These are phyloP conservation scores for Cosmia pyralina DNA, from an alignment of 2,888 invertebrate species.

Conservation along the genomic window DNA sequence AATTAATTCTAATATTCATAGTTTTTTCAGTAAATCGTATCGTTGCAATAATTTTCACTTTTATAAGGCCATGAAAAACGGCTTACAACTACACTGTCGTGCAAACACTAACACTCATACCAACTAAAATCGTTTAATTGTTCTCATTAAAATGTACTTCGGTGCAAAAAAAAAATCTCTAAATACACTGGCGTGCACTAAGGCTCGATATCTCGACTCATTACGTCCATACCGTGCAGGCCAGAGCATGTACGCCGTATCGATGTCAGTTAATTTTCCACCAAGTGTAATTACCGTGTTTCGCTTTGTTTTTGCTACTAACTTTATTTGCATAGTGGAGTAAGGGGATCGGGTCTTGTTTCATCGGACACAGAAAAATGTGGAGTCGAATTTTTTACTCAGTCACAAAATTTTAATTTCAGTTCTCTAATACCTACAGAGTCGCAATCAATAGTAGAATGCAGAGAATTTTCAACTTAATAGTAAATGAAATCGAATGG, in stretches of 20 bases:
- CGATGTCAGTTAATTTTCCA: conserved; percentile 89
- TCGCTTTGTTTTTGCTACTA: conserved; percentile 89
- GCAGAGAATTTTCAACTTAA: not conserved
- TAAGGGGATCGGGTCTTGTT: conserved; percentile 78
- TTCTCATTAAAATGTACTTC: conserved; percentile 59
- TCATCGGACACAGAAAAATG: conserved; percentile 63
- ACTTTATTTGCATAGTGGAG: conserved; percentile 89
- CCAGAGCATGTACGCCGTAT: conserved; percentile 83
- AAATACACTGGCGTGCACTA: conserved; percentile 80
- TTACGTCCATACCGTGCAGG: conserved; percentile 80
- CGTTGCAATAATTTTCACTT: not conserved
- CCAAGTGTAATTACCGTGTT: conserved; percentile 89
- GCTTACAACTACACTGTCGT: conserved; percentile 11
- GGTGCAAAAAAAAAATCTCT: conserved; percentile 59
- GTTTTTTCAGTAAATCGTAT: not conserved
- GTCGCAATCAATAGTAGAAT: not conserved
- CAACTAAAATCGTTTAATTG: conserved; percentile 49
- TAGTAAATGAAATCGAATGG: not conserved
- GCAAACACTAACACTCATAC: conserved; percentile 36
- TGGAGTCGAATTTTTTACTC: conserved; percentile 67
- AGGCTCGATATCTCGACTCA: conserved; percentile 83
- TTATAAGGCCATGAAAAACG: not conserved
- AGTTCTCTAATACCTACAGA: not conserved
- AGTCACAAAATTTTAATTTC: too few relatives aligned
- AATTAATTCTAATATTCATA: not conserved